phyloP scores from a whole-genome alignment of 2,797 vertebrate species.

The Poecilia wingei region DNA sequence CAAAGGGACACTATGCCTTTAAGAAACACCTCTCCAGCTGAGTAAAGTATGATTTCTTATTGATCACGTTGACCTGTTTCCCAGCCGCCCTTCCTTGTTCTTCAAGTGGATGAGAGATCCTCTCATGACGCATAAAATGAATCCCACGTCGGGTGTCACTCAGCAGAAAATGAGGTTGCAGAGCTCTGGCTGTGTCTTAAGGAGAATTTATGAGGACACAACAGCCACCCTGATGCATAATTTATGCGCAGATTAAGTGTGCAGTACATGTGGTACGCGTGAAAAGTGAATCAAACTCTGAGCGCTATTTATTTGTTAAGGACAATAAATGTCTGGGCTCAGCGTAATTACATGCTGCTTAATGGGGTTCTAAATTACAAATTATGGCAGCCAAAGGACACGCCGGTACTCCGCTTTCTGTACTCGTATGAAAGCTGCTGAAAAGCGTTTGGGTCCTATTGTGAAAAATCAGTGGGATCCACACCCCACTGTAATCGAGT shows the following conservation, averaged over 20 bases:
- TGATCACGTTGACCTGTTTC: background rate
- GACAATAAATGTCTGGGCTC: background rate
- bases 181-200: background rate
- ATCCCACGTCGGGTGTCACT: background rate
- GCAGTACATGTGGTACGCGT: background rate
- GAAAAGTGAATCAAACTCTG: background rate
- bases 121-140: background rate
- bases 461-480: background rate
- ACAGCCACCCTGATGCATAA: background rate
- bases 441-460: background rate
- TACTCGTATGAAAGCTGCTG: background rate
- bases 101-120: background rate
- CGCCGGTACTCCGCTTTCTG: background rate
- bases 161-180: background rate
- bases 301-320: background rate
- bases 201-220: slow-evolving; percentile 6
- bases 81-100: background rate
- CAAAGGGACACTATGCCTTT: background rate
- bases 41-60: background rate
- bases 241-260: background rate
- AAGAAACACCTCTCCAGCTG: background rate
- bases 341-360: background rate
- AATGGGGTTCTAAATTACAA: slow-evolving; percentile 4
- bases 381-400: slow-evolving; percentile 2
- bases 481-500: background rate